Evolutionary conservation across 1,140 invertebrate genomes (phyloP).

Genomic region (Amyelois transitella): DNA sequence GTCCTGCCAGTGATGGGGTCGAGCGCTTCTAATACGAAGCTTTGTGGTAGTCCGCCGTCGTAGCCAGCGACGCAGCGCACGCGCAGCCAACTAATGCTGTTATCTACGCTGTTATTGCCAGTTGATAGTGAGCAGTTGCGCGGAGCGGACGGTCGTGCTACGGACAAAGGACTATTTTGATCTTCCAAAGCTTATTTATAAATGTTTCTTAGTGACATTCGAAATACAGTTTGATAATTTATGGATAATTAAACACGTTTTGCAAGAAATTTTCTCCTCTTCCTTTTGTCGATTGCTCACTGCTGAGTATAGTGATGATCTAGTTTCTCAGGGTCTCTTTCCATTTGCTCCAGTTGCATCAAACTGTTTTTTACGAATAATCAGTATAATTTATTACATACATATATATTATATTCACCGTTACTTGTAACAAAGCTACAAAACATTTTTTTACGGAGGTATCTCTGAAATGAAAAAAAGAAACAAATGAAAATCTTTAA

Average conservation of each 20-base stretch:
- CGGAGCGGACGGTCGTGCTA: conserved; percentile 85
- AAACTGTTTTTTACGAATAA: too few relatives aligned
- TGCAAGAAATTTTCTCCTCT: too few relatives aligned
- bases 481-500: not conserved
- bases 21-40: conserved; percentile 87
- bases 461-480: not conserved
- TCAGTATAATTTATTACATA: too few relatives aligned
- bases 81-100: conserved; percentile 74
- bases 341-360: too few relatives aligned
- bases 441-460: too few relatives aligned
- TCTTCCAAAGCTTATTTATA: too few relatives aligned
- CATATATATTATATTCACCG: too few relatives aligned
- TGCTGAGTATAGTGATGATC: too few relatives aligned
- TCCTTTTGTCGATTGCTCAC: too few relatives aligned
- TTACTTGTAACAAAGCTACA: too few relatives aligned
- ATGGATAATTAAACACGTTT: not conserved
- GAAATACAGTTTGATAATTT: not conserved
- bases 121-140: conserved; percentile 88
- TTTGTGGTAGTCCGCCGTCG: conserved; percentile 88
- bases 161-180: conserved; percentile 13
- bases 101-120: conserved; percentile 81
- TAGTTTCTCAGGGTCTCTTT: too few relatives aligned
- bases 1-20: conserved; percentile 81
- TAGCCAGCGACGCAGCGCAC: conserved; percentile 86
- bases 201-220: too few relatives aligned